phyloP scores from a whole-genome alignment of 64 coral and sea anemone genomes.

The Catalaphyllia jardinei region DNA sequence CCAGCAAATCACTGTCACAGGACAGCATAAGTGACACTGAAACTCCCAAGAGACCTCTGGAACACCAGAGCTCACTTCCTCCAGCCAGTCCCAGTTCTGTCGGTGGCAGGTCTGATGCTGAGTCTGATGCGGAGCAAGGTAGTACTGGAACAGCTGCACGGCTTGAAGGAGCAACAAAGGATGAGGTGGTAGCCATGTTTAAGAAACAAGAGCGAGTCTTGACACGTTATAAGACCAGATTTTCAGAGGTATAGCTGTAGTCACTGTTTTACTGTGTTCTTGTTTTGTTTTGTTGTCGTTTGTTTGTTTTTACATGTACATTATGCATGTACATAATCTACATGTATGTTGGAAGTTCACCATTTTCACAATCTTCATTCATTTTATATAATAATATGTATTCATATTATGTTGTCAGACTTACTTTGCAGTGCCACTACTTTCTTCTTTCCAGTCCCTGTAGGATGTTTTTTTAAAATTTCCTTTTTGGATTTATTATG shows the following conservation, averaged over 20 bases:
- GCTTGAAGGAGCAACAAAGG: conserved; percentile 82
- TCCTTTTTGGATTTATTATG: too few relatives aligned
- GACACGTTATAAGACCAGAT: conserved; percentile 92
- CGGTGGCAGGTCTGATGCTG: conserved; percentile 72
- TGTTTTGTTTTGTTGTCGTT: too few relatives aligned
- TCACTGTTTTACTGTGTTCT: too few relatives aligned
- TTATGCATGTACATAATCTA: too few relatives aligned
- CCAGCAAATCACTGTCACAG: conserved; percentile 44
- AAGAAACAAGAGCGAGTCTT: conserved; percentile 94
- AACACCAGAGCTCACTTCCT: conserved; percentile 7
- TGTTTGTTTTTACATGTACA: too few relatives aligned
- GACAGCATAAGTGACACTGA: conserved; percentile 66
- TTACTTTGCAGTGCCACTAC: too few relatives aligned
- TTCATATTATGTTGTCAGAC: too few relatives aligned
- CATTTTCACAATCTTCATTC: too few relatives aligned
- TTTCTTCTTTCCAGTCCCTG: too few relatives aligned
- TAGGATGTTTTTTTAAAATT: too few relatives aligned
- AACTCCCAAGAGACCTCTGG: conserved; percentile 35
- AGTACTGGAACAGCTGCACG: conserved; percentile 40
- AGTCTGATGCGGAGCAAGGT: conserved; percentile 81
- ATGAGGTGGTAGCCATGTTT: conserved; percentile 76
- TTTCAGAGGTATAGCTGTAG: conserved; percentile 99
- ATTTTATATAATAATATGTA: too few relatives aligned
- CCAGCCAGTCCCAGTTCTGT: conserved; percentile 61
- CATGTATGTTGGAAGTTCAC: too few relatives aligned